These are phyloP conservation scores for Arnoldichthys spilopterus DNA, from an alignment of 2,797 vertebrate genomes.

Conservation along the genomic window DNA sequence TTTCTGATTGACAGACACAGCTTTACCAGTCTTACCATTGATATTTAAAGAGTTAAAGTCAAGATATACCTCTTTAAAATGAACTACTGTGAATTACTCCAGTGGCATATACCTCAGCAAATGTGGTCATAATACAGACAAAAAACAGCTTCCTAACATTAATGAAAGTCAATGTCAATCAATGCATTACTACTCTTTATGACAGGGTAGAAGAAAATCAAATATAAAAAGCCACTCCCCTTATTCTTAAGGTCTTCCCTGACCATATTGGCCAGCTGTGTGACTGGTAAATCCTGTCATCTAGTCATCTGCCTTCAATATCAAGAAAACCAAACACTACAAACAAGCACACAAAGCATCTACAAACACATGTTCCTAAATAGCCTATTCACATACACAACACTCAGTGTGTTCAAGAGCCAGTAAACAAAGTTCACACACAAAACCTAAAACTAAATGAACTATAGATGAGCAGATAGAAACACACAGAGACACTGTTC, in stretches of 20 bases:
- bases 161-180: background rate
- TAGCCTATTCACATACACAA: background rate
- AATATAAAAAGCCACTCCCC: background rate
- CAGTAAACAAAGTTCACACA: background rate
- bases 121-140: background rate
- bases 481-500: slow-evolving; percentile 22
- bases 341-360: background rate
- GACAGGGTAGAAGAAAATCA: background rate
- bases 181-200: background rate
- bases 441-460: background rate
- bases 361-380: background rate
- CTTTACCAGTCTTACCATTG: background rate
- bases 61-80: slow-evolving; percentile 28
- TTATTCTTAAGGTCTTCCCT: background rate
- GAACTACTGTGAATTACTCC: background rate
- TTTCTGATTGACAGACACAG: background rate
- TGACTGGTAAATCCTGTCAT: slow-evolving; percentile 29
- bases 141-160: slow-evolving; percentile 4
- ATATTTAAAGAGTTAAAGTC: slow-evolving; percentile 13
- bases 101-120: background rate
- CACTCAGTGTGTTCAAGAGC: background rate
- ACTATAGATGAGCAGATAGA: background rate
- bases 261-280: slow-evolving; percentile 1
- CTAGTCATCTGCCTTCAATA: slow-evolving; percentile 30
- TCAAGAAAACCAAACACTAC: slow-evolving; percentile 11